These are phyloP conservation scores for Noctua fimbriata DNA, from an alignment of 2,888 invertebrate species.

Conservation along the genomic window DNA sequence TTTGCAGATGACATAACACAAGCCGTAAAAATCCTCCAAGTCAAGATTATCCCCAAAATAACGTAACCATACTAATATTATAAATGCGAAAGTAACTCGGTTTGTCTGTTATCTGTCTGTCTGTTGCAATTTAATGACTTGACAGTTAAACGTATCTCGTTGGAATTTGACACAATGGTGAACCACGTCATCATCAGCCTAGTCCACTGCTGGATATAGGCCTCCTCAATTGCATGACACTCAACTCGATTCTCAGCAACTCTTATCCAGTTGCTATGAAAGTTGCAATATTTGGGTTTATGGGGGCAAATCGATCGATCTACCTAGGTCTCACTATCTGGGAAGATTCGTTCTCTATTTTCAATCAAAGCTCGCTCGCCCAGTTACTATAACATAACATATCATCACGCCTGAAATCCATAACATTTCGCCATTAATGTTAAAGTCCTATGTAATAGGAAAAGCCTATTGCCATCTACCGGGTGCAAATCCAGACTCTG, in stretches of 20 bases:
- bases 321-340: too few species aligned
- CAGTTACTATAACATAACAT: too few species aligned
- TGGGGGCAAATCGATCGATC: too few species aligned
- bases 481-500: background rate
- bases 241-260: too few species aligned
- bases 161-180: background rate
- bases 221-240: too few species aligned
- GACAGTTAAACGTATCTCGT: background rate
- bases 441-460: background rate
- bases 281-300: too few species aligned
- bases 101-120: background rate
- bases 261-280: too few species aligned
- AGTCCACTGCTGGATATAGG: too few species aligned
- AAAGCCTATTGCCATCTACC: background rate
- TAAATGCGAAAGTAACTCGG: background rate
- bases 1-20: slow-evolving; percentile 59
- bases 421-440: background rate
- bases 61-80: slow-evolving; percentile 21
- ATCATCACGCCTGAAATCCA: background rate
- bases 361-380: too few species aligned
- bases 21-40: slow-evolving; percentile 51
- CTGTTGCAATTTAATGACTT: background rate
- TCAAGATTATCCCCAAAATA: slow-evolving; percentile 55
- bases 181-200: background rate
- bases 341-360: too few species aligned